phyloP scores from a whole-genome alignment of 2,888 invertebrate species.

The Papilio demoleus region DNA sequence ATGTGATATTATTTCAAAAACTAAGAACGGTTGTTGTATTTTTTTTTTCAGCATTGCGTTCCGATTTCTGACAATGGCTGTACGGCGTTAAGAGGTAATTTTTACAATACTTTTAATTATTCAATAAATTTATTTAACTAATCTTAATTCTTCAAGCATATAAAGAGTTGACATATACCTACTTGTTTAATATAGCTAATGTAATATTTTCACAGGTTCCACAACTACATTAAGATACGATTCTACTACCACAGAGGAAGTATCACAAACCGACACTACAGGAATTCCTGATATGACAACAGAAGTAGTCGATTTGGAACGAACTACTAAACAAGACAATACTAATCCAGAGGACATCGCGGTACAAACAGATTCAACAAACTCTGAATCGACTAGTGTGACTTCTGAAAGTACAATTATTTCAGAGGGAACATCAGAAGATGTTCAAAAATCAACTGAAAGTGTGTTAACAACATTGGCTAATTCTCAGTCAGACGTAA shows the following conservation, averaged over 20 bases:
- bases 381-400: background rate
- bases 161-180: background rate
- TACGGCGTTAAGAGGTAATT: conserved; percentile 46
- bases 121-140: no score
- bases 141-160: background rate
- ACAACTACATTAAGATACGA: conserved; percentile 6
- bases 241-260: background rate
- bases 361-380: conserved; percentile 3
- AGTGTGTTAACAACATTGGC: background rate
- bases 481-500: background rate
- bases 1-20: no score
- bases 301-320: background rate
- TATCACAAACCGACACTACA: background rate
- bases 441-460: background rate
- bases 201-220: background rate
- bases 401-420: background rate
- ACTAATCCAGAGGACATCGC: background rate
- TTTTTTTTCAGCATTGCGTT: conserved; percentile 55
- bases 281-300: background rate
- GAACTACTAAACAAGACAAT: background rate
- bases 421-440: background rate
- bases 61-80: conserved; percentile 54
- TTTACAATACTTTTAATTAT: background rate
- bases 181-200: background rate
- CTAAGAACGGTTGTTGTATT: no score